Evolutionary conservation across 2,888 invertebrate species (phyloP), one percentile per base, ranked within the genome.

Genomic region (Caenorhabditis sp.): DNA sequence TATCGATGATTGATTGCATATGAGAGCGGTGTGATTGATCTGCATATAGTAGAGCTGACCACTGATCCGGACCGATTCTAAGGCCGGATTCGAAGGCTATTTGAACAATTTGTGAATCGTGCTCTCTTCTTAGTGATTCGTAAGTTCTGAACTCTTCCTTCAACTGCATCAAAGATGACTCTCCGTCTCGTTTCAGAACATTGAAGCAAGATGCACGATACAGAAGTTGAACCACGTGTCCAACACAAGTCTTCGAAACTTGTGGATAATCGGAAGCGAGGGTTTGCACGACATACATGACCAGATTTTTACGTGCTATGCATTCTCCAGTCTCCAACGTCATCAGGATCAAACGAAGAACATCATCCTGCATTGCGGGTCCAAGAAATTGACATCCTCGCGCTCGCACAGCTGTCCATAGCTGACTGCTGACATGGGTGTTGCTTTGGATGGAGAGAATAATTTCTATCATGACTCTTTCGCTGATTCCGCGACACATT

Each of bases 341-440:
- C 84, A 98, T 93, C 51, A 98, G 94, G 58, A 99, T 97, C 86
- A 99, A 94, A 92, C 92, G 84, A 44, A 99, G 94, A 70, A 98
- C 98, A 93, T 99, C 98, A 93, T 99, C 98, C 94, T 99, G 98
- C 98, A 99, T 98, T 28, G 97, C 98, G 94, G 98, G 98, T 8
- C 98, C 98, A 38, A 98, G 94, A 94, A 99, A 98, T 93, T 99
- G 98, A 92, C 98, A 99, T 66, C 98, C 98, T 76, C 98, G 94
- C 0, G 97, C 96, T 59, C 98, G 94, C 12, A 98, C 97, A 31
- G 98, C 97, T 54, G 97, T 97, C 98, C 98, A 98, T 56, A 98
- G 93, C 93, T 97, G 97, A 8, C 97, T 96, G 80, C 95, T 95
- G 58, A 98, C 93, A 93, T 98, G 97, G 92, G 97, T 96, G 0